Base-by-base conservation (phyloP, 2,797 vertebrate genomes). In the Acanthopagrus latus region DNA sequence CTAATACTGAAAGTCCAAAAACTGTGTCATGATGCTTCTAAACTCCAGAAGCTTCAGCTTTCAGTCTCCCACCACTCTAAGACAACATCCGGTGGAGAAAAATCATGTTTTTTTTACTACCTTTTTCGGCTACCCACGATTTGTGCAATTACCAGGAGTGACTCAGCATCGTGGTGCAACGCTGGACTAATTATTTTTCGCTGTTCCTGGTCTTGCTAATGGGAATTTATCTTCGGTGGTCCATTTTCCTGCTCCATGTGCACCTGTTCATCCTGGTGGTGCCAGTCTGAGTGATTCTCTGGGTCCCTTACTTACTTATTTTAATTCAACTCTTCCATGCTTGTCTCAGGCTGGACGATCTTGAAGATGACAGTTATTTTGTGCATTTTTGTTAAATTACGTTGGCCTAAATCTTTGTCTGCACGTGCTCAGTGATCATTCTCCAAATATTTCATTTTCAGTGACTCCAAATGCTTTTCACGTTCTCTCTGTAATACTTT, bases 171-270 rank as follows among this genome's bases (percentile, higher is more conserved):
- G 14, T 0, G n/a, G 29, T 69, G 27, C 21, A 79, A 65, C 47
- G 27, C 12, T 50, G 29, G 50, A 64, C 43, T 76, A 65, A 74
- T 76, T 64, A 69, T 77, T 69, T 81, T 65, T 70, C 54, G 46
- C 47, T 69, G 27, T 59, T 76, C 23, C 16, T 65, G 65, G 43
- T 69, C n/a, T 62, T 5, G 21, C 57, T 75, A n/a, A 33, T 41
- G 44, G 27, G 17, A 75, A n/a, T 55, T 25, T 64, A 56, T n/a
- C 47, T 68, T 13, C 14, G 59, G 4, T 73, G 33, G 47, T 56
- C 21, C 62, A 55, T 68, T 71, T 75, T 41, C 48, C 64, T 33
- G 8, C 52, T 50, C 33, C 2, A 0, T 12, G n/a, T 18, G 13
- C 29, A 60, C 52, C 57, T 56, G 6, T 1, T 59, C 25, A 68